phyloP scores from a whole-genome alignment of 2,797 vertebrate genomes.

The Takifugu ocellatus region DNA sequence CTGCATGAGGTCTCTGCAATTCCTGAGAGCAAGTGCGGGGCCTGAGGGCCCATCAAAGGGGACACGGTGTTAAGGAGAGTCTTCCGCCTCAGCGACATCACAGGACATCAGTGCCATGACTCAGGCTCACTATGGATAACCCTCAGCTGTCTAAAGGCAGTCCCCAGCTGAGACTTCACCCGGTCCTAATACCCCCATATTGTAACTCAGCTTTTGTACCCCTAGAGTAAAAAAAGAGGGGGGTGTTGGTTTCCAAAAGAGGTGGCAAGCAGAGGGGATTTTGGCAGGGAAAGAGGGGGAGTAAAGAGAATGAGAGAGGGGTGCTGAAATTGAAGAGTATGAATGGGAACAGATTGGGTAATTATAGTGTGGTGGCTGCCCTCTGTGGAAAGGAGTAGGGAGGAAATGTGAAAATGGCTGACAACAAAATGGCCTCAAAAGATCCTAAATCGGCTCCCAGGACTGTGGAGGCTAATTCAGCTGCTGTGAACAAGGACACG shows the following conservation, averaged over 20 bases:
- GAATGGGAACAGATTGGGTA: constrained; percentile 77
- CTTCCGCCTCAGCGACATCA: constrained; percentile 80
- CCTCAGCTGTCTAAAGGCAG: constrained; percentile 74
- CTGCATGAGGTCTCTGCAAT: constrained; percentile 42
- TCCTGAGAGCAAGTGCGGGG: constrained; percentile 54
- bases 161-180: constrained; percentile 70
- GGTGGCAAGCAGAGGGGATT: constrained; percentile 47
- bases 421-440: constrained; percentile 72
- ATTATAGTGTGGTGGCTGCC: constrained; percentile 67
- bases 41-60: constrained; percentile 69
- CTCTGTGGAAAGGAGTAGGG: constrained; percentile 61
- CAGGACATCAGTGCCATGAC: constrained; percentile 65
- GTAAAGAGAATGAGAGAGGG: constrained; percentile 43
- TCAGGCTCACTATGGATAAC: constrained; percentile 63
- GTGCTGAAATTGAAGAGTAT: constrained; percentile 65
- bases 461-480: constrained; percentile 50
- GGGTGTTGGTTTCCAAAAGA: constrained; percentile 50
- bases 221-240: constrained; percentile 42
- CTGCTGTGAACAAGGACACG: constrained; percentile 34
- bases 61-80: constrained; percentile 66
- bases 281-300: constrained; percentile 26
- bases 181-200: constrained; percentile 73
- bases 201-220: constrained; percentile 72
- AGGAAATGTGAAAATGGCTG: constrained; percentile 70
- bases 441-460: constrained; percentile 61